phyloP scores from a whole-genome alignment of 2,888 invertebrate species.

The Neelides folsomi region DNA sequence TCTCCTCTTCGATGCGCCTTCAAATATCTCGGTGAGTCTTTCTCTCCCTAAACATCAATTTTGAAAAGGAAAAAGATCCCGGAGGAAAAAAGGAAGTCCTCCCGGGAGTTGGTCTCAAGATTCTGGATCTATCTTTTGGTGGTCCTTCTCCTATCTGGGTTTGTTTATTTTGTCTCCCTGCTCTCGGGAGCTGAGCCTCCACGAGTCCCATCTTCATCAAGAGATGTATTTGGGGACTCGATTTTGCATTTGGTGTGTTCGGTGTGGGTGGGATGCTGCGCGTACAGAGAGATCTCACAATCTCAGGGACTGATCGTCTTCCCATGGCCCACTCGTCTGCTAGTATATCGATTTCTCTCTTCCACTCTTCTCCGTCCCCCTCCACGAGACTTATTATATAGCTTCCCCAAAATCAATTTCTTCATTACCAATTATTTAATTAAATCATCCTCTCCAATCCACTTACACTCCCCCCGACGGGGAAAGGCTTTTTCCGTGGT shows the following conservation, averaged over 20 bases:
- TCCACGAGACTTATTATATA: background rate
- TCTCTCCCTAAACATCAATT: too few species aligned
- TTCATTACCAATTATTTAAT: background rate
- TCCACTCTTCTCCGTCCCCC: constrained; percentile 4
- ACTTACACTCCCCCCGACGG: background rate
- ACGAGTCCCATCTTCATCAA: too few species aligned
- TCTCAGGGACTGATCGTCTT: background rate
- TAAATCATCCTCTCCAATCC: background rate
- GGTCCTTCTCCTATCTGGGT: too few species aligned
- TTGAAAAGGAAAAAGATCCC: too few species aligned
- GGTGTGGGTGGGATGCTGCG: constrained; percentile 28
- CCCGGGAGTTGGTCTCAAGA: too few species aligned
- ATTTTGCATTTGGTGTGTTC: background rate
- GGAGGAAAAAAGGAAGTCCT: too few species aligned
- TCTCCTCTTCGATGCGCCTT: background rate
- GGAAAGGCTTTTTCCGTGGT: too few species aligned
- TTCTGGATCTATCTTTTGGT: too few species aligned
- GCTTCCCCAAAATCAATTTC: background rate
- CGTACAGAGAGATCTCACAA: constrained; percentile 14
- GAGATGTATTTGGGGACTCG: too few species aligned
- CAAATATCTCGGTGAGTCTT: too few species aligned
- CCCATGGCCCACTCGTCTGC: constrained; percentile 4
- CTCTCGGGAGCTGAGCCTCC: too few species aligned
- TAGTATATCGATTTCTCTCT: constrained; percentile 17
- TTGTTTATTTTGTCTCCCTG: too few species aligned